Evolutionary conservation across 1,140 invertebrate genomes (phyloP).

Genomic region (Coelopa frigida): DNA sequence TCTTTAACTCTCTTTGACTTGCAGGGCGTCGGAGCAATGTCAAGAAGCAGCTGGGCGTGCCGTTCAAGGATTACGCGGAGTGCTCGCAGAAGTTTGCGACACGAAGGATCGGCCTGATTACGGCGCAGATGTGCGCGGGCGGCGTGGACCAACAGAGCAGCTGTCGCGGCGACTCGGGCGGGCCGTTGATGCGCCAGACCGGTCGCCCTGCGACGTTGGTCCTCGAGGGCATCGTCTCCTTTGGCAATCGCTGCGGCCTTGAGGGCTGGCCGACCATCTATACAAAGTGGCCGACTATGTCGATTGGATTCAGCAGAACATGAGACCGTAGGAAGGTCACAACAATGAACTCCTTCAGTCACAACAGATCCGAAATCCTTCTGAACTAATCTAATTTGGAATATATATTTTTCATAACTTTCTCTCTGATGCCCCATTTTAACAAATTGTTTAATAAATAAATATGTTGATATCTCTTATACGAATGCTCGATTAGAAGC

Average conservation of each 20-base stretch:
- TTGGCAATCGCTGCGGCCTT: conserved; percentile 67
- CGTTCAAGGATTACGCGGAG: conserved; percentile 45
- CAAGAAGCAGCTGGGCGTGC: conserved; percentile 52
- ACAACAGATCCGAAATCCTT: too few species aligned
- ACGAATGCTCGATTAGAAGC: too few species aligned
- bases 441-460: too few species aligned
- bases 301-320: conserved; percentile 61
- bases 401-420: too few species aligned
- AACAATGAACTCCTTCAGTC: too few species aligned
- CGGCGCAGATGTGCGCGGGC: conserved; percentile 57
- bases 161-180: conserved; percentile 70
- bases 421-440: too few species aligned
- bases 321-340: conserved; percentile 44
- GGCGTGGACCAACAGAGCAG: conserved; percentile 57
- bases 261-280: conserved; percentile 69
- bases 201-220: conserved; percentile 37
- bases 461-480: too few species aligned
- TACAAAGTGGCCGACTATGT: conserved; percentile 59
- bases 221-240: conserved; percentile 62
- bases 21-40: conserved; percentile 45
- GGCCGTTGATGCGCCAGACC: conserved; percentile 62
- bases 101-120: conserved; percentile 19
- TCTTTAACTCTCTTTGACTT: too few species aligned
- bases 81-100: conserved; percentile 49
- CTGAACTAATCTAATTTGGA: too few species aligned